Evolutionary conservation across 2,888 invertebrate species (phyloP).

Genomic region (Meganola albula): DNA sequence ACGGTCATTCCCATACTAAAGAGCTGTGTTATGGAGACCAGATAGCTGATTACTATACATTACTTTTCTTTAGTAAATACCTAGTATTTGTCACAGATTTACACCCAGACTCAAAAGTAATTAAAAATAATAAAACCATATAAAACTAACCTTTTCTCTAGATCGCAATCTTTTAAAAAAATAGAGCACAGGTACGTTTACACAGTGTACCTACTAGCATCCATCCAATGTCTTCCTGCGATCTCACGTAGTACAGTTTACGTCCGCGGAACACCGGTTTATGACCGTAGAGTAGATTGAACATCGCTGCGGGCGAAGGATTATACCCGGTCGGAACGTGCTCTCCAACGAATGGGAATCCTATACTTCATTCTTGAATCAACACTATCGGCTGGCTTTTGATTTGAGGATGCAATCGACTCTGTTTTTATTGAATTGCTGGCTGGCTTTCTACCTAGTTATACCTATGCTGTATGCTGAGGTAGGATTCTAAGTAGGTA

Average conservation of each 20-base stretch:
- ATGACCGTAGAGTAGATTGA: slow-evolving; percentile 54
- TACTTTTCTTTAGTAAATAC: too few species aligned
- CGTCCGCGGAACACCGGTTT: slow-evolving; percentile 48
- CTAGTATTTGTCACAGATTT: too few species aligned
- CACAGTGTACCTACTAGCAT: slow-evolving; percentile 20
- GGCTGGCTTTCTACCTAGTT: slow-evolving; percentile 26
- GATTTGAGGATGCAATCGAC: slow-evolving; percentile 32
- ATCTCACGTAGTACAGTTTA: slow-evolving; percentile 49
- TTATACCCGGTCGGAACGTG: slow-evolving; percentile 44
- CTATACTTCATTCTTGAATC: slow-evolving; percentile 34
- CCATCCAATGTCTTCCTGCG: slow-evolving; percentile 28
- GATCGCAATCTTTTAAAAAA: slow-evolving; percentile 21
- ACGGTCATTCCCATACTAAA: too few species aligned
- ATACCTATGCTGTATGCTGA: slow-evolving; percentile 16
- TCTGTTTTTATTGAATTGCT: slow-evolving; percentile 27
- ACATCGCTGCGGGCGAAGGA: slow-evolving; percentile 45
- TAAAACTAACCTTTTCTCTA: too few species aligned
- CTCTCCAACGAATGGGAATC: slow-evolving; percentile 27
- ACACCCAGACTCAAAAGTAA: too few species aligned
- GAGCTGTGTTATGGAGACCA: too few species aligned
- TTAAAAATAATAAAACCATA: too few species aligned
- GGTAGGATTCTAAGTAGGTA: too few species aligned
- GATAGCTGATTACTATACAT: too few species aligned
- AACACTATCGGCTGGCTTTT: slow-evolving; percentile 27
- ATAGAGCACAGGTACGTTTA: too few species aligned